Evolutionary conservation across 1,140 invertebrate genomes (phyloP), one percentile per base, ranked within the genome.

Genomic region (Pseudomyrmex cubaensis): DNA sequence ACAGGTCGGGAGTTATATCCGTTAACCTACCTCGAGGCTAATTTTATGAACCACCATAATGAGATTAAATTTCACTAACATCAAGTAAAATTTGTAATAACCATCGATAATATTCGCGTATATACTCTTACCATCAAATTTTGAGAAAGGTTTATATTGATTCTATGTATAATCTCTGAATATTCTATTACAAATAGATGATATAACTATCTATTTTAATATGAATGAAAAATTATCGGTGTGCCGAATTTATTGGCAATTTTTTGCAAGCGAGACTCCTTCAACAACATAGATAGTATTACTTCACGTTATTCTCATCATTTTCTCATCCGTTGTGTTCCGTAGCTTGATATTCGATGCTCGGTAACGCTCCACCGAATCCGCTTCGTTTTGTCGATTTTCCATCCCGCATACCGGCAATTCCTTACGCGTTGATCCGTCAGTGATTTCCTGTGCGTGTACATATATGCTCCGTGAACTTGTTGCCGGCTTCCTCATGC

Each of bases 391-490:
- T 67, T 66, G 74, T 67, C 64, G 63, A 66, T 77, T 77, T 76
- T 76, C 46, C 22, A n/a, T 9, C 8, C 56, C 4, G 25, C 13
- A 5, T 66, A 25, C 48, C 35, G 10, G 48, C n/a, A 64, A 76
- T 66, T 77, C 48, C 3, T 17, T 44, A 35, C n/a, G 8, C 63
- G 63, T 17, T 46, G n/a, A 17, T 66, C 52, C 15, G 2, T 52
- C 10, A 15, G 64, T 15, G 77, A 50, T 82, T 70, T 25, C 54
- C 22, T 46, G 69, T 61, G 52, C 61, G 20, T 52, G n/a, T 83
- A 84, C 78, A 82, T 48, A 15, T 4, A 25, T 17, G 50, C 69
- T 86, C 72, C 86, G 64, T 20, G 50, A 86, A 87, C 76, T 86
- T 75, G 84, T 86, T 87, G 77, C 77, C n/a, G 57, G 1, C 25